Base-by-base conservation (phyloP, 2,888 invertebrate genomes). In the Synanthedon myopaeformis region DNA sequence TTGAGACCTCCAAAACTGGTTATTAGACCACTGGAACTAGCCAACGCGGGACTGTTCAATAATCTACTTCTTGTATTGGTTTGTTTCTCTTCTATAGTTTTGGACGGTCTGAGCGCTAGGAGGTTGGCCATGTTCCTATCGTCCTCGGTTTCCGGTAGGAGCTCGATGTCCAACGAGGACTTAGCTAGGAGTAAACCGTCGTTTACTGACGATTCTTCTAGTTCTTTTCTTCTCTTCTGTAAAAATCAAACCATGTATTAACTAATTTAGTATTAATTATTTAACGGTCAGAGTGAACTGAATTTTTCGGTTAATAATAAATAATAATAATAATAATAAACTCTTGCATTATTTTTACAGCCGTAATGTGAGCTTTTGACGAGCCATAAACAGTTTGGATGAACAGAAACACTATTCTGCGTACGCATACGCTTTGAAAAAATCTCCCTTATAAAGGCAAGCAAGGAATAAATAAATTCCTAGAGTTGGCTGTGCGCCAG, bases 61-160 rank as follows among this genome's bases (percentile, higher is more conserved):
- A 91, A 86, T 53, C 85, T 89, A 28, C 72, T 74, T 56, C 89
- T 81, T 28, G 82, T 82, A 11, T 84, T 79, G 0, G 65, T 74
- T 58, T 89, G 89, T 3, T 83, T 89, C 66, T 92, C 91, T 52
- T 89, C 82, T 42, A 91, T 89, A 76, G 91, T 90, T 69, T 82
- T 88, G 12, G 89, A 78, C 1, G 93, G 91, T 67, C 91, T 90
- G 3, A 94, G 78, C 54, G 92, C 89, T 59, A 96, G 89, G 4
- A 97, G 83, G 0, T 92, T 89, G 0, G 97, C 97, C 78, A 96
- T 86, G 70, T 91, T 91, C 53, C 90, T 89, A 70, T 98, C 97
- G 56, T 96, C 94, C 53, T 92, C 91, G 17, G 89, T 89, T 78
- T 98, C 97, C 1, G 93, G 91, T 0, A 97, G 80, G 4, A 98